Base-by-base conservation (phyloP, 2,797 vertebrate genomes). In the Vultur gryphus region DNA sequence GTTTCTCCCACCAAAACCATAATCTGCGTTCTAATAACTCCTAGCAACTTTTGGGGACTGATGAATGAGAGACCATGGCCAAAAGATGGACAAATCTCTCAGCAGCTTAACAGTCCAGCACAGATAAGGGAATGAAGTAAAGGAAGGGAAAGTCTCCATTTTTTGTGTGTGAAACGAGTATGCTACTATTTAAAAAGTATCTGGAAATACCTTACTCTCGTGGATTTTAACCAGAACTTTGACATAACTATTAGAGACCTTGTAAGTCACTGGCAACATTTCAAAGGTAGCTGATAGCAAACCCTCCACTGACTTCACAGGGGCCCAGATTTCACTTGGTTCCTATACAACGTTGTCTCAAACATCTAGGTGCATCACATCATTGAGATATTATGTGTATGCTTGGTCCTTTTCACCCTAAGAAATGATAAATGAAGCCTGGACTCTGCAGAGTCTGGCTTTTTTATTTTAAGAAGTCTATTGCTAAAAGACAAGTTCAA, bases 391-490 rank as follows among this genome's bases (percentile, higher is more conserved):
- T 11, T 43, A 11, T 4, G 6, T 10, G 17, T 26, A 70, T 21
- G 11, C 29, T 54, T 26, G 19, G 39, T 70, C 29, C 37, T 78
- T 91, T 85, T 43, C 69, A 86, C n/a, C 17, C 24, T 35, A 72
- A 84, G 26, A 66, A 92, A 88, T 49, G 23, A 88, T 70, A 91
- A 96, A 95, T 55, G 84, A 94, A 96, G 52, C 39, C 84, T 91
- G 57, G 65, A 84, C 79, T 58, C 19, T 8, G 26, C 9, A 76
- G 16, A 82, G n/a, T 41, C 58, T 55, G 35, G 31, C 51, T 70
- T 59, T 20, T 96, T 84, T 88, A 75, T 90, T 97, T 94, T 93
- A 95, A 92, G 49, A 91, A 93, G 29, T 61, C 84, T 94, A 87
- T 55, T 96, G 76, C 62, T 71, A 83, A 72, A 69, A 77, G 73